A percentile compares a stretch with the other conserved stretches of the same genome.
These are phyloP conservation scores for Sphenodon punctatus DNA, from an alignment of 2,797 vertebrate genomes.

Conservation along the genomic window DNA sequence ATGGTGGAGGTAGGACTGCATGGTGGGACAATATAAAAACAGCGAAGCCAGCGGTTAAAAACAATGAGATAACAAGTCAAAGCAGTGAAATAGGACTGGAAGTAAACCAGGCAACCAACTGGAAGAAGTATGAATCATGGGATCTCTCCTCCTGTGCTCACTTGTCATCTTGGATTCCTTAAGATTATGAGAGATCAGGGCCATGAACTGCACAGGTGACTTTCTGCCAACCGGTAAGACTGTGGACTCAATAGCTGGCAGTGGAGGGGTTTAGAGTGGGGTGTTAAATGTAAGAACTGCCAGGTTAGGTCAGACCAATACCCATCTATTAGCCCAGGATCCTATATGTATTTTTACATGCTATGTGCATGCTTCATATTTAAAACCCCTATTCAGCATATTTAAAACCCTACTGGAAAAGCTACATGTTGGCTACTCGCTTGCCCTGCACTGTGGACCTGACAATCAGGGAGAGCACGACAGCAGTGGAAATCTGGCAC, in stretches of 20 bases:
- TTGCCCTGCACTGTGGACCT: too few species aligned
- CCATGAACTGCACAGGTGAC: background rate
- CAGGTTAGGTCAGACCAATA: too few species aligned
- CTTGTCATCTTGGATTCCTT: background rate
- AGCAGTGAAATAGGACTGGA: background rate
- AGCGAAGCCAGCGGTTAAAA: background rate
- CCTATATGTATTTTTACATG: too few species aligned
- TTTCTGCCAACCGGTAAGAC: background rate
- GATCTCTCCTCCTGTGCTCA: background rate
- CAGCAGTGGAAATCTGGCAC: too few species aligned
- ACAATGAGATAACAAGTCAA: background rate
- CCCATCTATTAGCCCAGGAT: too few species aligned
- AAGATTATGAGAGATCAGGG: background rate
- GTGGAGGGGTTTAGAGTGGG: background rate
- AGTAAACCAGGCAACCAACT: background rate
- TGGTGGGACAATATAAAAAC: background rate
- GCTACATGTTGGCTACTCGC: too few species aligned
- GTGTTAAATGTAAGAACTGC: too few species aligned
- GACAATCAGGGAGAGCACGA: too few species aligned
- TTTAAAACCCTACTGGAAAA: too few species aligned
- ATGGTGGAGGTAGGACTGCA: background rate
- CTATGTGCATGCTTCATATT: too few species aligned
- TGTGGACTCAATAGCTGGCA: background rate
- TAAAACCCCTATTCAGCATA: too few species aligned
- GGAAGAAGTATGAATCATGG: rapidly evolving